Evolutionary conservation across 1,140 invertebrate genomes (phyloP), one percentile per base, ranked within the genome.

Genomic region (Drosophila triauraria): DNA sequence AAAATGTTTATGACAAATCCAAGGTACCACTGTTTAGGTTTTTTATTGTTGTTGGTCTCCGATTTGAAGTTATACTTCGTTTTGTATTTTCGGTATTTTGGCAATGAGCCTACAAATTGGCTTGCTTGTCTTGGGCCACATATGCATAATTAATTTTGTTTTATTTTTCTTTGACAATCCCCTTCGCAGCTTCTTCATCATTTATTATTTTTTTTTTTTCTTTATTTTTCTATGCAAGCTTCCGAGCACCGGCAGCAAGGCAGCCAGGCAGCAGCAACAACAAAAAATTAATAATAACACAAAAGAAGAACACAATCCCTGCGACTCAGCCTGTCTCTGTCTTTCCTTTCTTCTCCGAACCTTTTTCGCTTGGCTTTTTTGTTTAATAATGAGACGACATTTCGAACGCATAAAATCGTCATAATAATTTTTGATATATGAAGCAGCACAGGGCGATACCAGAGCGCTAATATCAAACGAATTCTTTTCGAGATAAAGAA

Each of bases 401-500:
- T 92, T 92, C 91, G 91, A 92, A 92, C 91, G 91, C 91, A 92
- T 92, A 92, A 92, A 92, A 92, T 92, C 91, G 91, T 92, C 91
- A 92, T 92, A 92, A 92, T 92, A 92, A 92, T 92, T 92, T 92
- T 92, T 92, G 91, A 92, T 92, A 92, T 92, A 92, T 92, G 91
- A 90, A 92, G 91, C 91, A 86, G 91, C 80, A 78, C 76, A 79
- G 71, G 78, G 83, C 75, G 78, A 82, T 87, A 69, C 83, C 80
- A 71, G 54, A 60, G 83, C 83, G 85, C 86, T 91, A 86, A 92
- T 90, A 92, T 92, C 91, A 92, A 92, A 92, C 91, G 91, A 92
- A 92, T 92, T 92, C 91, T 92, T 92, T 81, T 71, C 75, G 70
- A 92, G 91, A 88, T 92, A 91, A 85, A 87, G 69, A 80, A 79